Evolutionary conservation across 1,140 invertebrate genomes (phyloP), one percentile per base, ranked within the genome.

Genomic region (Hyphantria cunea): DNA sequence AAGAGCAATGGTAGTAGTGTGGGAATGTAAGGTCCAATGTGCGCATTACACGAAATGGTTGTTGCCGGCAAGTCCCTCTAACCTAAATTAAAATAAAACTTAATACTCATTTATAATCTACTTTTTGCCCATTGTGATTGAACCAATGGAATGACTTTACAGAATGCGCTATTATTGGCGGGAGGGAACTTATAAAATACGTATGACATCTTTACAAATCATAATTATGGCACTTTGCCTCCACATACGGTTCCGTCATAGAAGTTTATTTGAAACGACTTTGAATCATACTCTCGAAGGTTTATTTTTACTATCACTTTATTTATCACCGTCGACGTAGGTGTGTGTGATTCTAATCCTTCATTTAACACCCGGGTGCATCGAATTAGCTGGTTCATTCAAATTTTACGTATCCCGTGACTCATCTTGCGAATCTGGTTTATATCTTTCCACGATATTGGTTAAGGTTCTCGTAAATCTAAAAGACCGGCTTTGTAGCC

Each of bases 381-480:
- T 76, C 81, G 81, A 75, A 78, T 77, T 63, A 41, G 78, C 76
- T 45, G 65, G 51, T 77, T 69, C 78, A 84, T 82, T 82, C 82
- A 80, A 73, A 70, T 54, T 17, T 60, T 74, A 65, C 61, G 60
- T 49, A 65, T 59, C 53, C 62, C 25, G 56, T 82, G 82, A 82
- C 49, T 84, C 80, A 82, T 39, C 31, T 37, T 14, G 53, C 53
- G 33, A 49, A 48, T 32, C 54, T 58, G 55, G 45, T 49, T 33
- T 49, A 58, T 58, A 58, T 58, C 55, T 51, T 25, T 47, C 37
- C 10, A 25, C 37, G 75, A 72, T 71, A 67, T 75, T 56, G 69
- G 70, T 69, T 74, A 75, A 68, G 65, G 63, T 50, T 54, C 33
- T 13, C 6, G 48, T 56, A 50, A 41, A 42, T 50, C 33, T 53